A percentile compares a stretch with the other conserved stretches of the same genome.
These are phyloP conservation scores for Hippolais icterina DNA, from an alignment of 2,113 vertebrate genomes.

Conservation along the genomic window DNA sequence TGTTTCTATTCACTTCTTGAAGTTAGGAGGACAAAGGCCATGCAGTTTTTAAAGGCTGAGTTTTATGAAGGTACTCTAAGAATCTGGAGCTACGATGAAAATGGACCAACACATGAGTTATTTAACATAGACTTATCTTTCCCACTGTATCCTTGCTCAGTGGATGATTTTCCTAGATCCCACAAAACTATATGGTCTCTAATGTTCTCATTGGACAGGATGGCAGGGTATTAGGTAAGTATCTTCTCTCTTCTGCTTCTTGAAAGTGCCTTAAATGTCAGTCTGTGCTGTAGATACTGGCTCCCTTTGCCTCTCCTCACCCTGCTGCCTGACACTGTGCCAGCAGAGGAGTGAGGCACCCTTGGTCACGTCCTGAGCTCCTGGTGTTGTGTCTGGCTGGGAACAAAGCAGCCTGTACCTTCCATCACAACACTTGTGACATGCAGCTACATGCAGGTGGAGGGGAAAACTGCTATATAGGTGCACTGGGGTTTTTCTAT, in stretches of 20 bases:
- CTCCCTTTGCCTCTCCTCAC: too few relatives aligned
- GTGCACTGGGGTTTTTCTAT: fast-evolving
- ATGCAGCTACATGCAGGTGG: neutral
- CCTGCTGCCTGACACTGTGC: neutral
- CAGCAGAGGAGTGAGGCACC: neutral
- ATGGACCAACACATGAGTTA: neutral
- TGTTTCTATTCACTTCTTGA: neutral
- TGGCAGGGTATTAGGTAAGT: neutral
- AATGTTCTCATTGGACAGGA: neutral
- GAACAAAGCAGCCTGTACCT: neutral
- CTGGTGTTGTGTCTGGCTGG: neutral
- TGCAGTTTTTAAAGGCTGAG: neutral
- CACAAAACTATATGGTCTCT: fast-evolving
- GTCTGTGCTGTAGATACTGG: fast-evolving
- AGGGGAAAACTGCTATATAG: neutral
- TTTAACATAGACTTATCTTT: neutral
- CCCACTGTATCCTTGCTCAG: neutral
- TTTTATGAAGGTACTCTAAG: neutral
- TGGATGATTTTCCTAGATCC: neutral
- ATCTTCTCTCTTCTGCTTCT: neutral
- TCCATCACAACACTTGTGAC: neutral
- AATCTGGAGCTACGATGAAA: neutral
- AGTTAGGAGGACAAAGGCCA: neutral
- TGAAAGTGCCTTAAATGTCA: neutral
- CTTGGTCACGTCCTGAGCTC: fast-evolving